Conservation (phyloP, 2,113 vertebrate genomes). For the Stegostoma tigrinum region DNA sequence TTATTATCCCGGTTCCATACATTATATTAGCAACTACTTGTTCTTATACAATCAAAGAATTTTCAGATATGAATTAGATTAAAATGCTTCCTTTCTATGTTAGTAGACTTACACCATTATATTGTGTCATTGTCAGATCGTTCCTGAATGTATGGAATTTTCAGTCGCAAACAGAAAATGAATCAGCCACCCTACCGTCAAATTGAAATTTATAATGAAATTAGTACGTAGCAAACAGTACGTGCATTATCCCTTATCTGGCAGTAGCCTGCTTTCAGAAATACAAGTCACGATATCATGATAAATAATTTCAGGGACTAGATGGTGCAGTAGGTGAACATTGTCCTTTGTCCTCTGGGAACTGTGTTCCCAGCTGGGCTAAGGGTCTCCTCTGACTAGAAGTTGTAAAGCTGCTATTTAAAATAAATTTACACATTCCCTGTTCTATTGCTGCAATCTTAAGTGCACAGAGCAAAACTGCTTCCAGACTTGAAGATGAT, state of each 20-base stretch:
- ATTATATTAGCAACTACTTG: not conserved
- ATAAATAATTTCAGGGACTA: constrained; percentile 35
- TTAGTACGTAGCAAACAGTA: not conserved
- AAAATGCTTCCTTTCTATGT: not conserved
- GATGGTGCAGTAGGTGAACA: constrained; percentile 18
- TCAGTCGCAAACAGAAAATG: not conserved
- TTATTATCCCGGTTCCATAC: not conserved
- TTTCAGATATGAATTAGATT: not conserved
- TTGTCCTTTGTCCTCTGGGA: constrained; percentile 23
- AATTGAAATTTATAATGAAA: not conserved
- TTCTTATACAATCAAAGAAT: not conserved
- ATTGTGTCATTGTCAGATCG: not conserved
- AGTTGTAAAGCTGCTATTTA: not conserved
- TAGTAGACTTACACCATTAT: not conserved
- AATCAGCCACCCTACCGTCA: not conserved
- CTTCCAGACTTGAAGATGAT: constrained; percentile 16
- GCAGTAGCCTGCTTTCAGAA: not conserved
- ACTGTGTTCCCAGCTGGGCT: not conserved
- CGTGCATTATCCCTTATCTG: constrained; percentile 9
- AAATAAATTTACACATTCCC: constrained; percentile 14
- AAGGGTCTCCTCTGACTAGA: not conserved
- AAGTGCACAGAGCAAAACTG: constrained; percentile 20
- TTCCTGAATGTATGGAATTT: not conserved
- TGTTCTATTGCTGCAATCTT: not conserved
- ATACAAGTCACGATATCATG: constrained; percentile 2